Evolutionary conservation across 2,888 invertebrate genomes (phyloP), one percentile per base, ranked within the genome.

Genomic region (Cybosia mesomella): DNA sequence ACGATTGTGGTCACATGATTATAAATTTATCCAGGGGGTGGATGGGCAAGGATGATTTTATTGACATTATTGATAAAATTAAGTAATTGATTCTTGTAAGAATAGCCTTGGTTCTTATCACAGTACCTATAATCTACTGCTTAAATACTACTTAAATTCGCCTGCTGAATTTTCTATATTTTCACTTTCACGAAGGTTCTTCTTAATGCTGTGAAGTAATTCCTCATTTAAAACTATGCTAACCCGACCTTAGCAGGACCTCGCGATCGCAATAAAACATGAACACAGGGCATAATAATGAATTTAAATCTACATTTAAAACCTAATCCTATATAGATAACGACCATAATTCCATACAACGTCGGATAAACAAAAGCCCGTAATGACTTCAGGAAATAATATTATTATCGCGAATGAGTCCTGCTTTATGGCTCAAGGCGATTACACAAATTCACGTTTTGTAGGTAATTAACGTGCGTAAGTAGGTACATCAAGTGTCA

Each of bases 291-390:
- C 7, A 49, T n/a, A 5, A n/a, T 9, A n/a, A 49, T 49, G 18
- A 49, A 49, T 49, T n/a, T 49, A 49, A 49, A 49, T 49, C 49
- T 8, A n/a, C n/a, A 49, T 49, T 49, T 49, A n/a, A 39, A 43
- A 18, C 43, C 18, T 43, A 43, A 18, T 43, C 43, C 43, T 18
- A n/a, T n/a, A n/a, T n/a, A 43, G 43, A 18, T n/a, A 43, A 43
- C 18, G 18, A 43, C 18, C 7, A 7, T 43, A 43, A 43, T 43
- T 18, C 3, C 43, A 39, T 39, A 4, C 39, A 39, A 15, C 15
- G 1, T 39, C 0, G 39, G 4, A 39, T 39, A 39, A 39, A 39
- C 39, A 15, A 18, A 18, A 18, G 7, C 43, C 18, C 18, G 1
- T 18, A 43, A 43, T 43, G 43, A 39, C 15, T 39, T 39, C 39